Evolutionary conservation across 2,113 vertebrate genomes (phyloP).

Genomic region (Vulpes vulpes): DNA sequence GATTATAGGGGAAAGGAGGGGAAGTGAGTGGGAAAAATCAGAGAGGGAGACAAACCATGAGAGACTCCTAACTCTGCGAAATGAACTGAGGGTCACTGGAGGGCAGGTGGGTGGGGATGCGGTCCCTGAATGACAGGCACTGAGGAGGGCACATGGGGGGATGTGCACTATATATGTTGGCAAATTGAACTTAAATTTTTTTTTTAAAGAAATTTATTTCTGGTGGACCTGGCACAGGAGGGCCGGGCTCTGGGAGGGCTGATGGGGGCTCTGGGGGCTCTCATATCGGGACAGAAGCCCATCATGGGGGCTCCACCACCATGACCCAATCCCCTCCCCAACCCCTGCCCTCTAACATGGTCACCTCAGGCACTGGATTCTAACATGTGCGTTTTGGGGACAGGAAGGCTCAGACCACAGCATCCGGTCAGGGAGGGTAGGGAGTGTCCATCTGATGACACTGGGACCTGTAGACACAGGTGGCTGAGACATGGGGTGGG

Average conservation of each 20-base stretch:
- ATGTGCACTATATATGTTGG: too few relatives aligned
- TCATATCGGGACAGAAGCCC: too few relatives aligned
- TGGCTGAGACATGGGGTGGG: rapidly evolving
- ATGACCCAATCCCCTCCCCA: neutral
- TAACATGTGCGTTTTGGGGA: neutral
- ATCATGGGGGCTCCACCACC: neutral
- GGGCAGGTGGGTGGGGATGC: too few relatives aligned
- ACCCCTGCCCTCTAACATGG: neutral
- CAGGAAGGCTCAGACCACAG: rapidly evolving
- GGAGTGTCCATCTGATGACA: neutral
- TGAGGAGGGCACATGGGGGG: too few relatives aligned
- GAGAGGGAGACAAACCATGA: too few relatives aligned
- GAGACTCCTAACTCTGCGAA: too few relatives aligned
- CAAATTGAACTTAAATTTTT: too few relatives aligned
- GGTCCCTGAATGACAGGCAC: too few relatives aligned
- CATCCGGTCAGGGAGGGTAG: neutral
- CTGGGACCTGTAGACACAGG: too few relatives aligned
- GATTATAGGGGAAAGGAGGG: too few relatives aligned
- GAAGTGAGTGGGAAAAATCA: too few relatives aligned
- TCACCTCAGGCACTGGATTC: neutral
- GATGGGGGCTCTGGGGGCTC: neutral
- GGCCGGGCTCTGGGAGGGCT: neutral
- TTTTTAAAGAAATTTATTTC: neutral
- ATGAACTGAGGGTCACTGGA: too few relatives aligned
- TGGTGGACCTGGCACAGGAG: neutral